Percentiles rank a stretch among this genome's conserved stretches.
phyloP scores from a whole-genome alignment of 2,888 invertebrate genomes.

The Stratiomys singularior region DNA sequence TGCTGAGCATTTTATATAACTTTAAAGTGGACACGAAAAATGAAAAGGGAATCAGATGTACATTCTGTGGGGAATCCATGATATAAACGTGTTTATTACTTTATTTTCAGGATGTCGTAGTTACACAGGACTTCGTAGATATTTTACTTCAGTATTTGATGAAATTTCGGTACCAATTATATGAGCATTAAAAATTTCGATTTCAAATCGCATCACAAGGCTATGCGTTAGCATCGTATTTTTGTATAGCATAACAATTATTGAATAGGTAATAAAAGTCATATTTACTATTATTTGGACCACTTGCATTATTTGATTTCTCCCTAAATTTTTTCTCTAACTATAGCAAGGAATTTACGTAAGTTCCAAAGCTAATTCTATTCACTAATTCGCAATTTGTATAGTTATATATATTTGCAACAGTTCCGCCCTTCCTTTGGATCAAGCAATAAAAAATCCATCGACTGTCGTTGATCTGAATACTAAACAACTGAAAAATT shows the following conservation, averaged over 20 bases:
- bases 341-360: not conserved
- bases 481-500: constrained; percentile 25
- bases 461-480: constrained; percentile 38
- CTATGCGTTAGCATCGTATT: not conserved
- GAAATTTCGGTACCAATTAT: constrained; percentile 26
- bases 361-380: constrained; percentile 24
- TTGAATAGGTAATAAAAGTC: too few species aligned
- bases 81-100: not conserved
- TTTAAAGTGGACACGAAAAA: constrained; percentile 4
- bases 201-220: not conserved
- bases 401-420: not conserved
- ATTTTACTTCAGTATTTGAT: not conserved
- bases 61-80: not conserved
- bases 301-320: too few species aligned
- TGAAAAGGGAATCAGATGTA: constrained; percentile 8
- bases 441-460: constrained; percentile 37
- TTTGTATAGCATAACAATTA: too few species aligned
- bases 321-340: too few species aligned
- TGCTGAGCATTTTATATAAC: constrained; percentile 23
- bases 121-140: not conserved
- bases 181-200: constrained; percentile 28
- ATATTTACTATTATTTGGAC: too few species aligned
- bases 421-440: not conserved
- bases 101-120: not conserved
- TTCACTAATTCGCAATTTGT: constrained; percentile 32